Evolutionary conservation across 2,797 vertebrate genomes (phyloP).

Genomic region (Erpetoichthys calabaricus): DNA sequence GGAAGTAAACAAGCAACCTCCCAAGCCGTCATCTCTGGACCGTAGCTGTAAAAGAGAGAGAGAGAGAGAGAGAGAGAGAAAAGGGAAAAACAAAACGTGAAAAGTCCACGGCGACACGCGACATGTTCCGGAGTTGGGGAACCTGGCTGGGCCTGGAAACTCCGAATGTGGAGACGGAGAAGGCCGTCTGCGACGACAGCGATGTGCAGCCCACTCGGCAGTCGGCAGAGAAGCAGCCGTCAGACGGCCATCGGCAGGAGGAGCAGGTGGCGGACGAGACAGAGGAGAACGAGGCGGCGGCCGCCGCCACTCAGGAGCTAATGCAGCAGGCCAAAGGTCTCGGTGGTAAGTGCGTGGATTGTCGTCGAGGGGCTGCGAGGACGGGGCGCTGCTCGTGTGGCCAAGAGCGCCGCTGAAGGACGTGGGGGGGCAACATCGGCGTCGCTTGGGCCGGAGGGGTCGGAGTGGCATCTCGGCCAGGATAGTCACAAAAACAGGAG

Average conservation of each 20-base stretch:
- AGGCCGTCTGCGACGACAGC: constrained; percentile 6
- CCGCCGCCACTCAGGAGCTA: constrained; percentile 10
- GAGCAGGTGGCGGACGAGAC: neutral
- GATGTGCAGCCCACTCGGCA: too few relatives aligned
- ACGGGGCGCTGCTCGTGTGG: neutral
- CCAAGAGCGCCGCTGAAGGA: neutral
- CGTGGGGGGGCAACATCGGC: neutral
- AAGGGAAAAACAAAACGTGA: too few relatives aligned
- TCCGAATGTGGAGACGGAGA: constrained; percentile 10
- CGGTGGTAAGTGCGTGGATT: constrained; percentile 21
- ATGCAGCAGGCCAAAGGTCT: constrained; percentile 24
- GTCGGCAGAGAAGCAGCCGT: too few relatives aligned
- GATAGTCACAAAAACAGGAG: neutral
- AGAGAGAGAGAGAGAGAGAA: too few relatives aligned
- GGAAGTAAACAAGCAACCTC: neutral
- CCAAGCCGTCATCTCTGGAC: too few relatives aligned
- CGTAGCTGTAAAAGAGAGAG: too few relatives aligned
- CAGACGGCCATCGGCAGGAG: too few relatives aligned
- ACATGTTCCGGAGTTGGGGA: constrained; percentile 32
- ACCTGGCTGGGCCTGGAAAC: constrained; percentile 29
- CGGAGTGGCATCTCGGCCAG: neutral
- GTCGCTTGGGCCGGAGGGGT: neutral
- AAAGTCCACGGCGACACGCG: too few relatives aligned
- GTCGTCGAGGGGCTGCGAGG: neutral
- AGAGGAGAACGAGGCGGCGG: constrained; percentile 5